These are phyloP conservation scores for Chaunax sp. DNA, from an alignment of 2,797 vertebrate genomes.

Conservation along the genomic window DNA sequence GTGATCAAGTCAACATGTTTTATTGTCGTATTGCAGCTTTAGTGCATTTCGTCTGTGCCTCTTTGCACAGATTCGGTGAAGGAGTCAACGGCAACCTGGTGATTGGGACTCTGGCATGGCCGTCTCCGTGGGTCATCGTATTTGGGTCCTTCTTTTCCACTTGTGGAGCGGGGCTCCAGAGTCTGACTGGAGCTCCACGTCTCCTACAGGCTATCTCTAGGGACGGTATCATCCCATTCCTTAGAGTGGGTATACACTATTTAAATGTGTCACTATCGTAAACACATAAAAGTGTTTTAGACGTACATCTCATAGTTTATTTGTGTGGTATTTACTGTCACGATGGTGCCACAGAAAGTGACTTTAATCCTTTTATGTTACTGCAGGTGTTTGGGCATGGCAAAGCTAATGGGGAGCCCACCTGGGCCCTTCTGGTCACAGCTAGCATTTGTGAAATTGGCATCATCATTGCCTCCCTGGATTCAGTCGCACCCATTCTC, in stretches of 20 bases:
- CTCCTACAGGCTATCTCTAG: slow-evolving; percentile 96
- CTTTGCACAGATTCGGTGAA: slow-evolving; percentile 90
- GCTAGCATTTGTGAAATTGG: slow-evolving; percentile 98
- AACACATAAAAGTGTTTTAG: background rate
- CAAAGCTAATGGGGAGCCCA: slow-evolving; percentile 97
- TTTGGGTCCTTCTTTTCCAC: slow-evolving; percentile 98
- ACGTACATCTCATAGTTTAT: background rate
- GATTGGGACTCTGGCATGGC: slow-evolving; percentile 97
- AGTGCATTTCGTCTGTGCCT: background rate
- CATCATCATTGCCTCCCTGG: slow-evolving; percentile 97
- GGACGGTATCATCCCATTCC: slow-evolving; percentile 97
- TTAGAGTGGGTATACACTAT: slow-evolving; percentile 85
- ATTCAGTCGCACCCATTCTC: slow-evolving; percentile 97
- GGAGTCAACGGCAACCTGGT: slow-evolving; percentile 95
- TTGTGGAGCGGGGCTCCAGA: slow-evolving; percentile 96
- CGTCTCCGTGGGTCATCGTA: slow-evolving; percentile 98
- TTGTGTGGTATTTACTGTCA: background rate
- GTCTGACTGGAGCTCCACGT: slow-evolving; percentile 96
- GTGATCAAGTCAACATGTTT: too few relatives aligned
- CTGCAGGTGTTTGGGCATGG: slow-evolving; percentile 95
- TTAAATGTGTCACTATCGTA: background rate
- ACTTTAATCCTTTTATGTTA: background rate
- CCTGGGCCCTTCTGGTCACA: slow-evolving; percentile 96
- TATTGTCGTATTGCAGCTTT: background rate
- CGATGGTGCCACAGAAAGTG: background rate